These are phyloP conservation scores for Salminus brasiliensis DNA, from an alignment of 2,113 vertebrate genomes.

Conservation along the genomic window DNA sequence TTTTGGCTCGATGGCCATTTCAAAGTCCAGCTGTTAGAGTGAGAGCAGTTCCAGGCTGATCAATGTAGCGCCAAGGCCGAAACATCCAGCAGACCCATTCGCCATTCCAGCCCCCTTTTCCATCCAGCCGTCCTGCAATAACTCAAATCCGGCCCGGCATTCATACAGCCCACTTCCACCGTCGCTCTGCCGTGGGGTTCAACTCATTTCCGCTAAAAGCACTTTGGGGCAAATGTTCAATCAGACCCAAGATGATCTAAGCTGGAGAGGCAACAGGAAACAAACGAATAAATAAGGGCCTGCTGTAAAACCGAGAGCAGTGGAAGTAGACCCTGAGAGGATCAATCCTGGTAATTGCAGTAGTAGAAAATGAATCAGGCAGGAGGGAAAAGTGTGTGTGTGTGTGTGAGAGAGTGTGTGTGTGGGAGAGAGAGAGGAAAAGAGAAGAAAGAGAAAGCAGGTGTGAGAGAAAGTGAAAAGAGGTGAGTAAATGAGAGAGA, in stretches of 20 bases:
- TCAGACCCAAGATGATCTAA: conserved; percentile 56
- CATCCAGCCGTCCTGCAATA: conserved; percentile 47
- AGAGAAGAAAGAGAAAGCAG: conserved; percentile 2
- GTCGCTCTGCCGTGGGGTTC: conserved; percentile 28
- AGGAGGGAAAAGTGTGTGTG: conserved; percentile 52
- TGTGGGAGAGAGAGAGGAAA: conserved; percentile 40
- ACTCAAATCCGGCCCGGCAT: conserved; percentile 47
- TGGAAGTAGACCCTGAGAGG: conserved; percentile 62
- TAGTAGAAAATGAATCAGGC: conserved; percentile 69
- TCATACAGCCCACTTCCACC: conserved; percentile 38
- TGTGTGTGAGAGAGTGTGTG: not conserved
- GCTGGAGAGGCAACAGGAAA: conserved; percentile 60
- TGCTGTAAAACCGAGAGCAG: conserved; percentile 53
- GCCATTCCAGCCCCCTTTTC: conserved; percentile 28
- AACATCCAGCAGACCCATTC: conserved; percentile 35
- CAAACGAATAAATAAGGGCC: conserved; percentile 62
- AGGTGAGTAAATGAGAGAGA: too few relatives aligned
- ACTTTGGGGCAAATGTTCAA: conserved; percentile 59
- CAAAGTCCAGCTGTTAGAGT: conserved; percentile 33
- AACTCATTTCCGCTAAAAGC: conserved; percentile 57
- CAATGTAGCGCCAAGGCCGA: conserved; percentile 43
- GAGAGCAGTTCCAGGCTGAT: conserved; percentile 45
- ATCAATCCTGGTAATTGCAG: conserved; percentile 75
- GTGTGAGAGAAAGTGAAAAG: not conserved
- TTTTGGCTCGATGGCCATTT: conserved; percentile 42